Evolutionary conservation across 2,113 vertebrate species (phyloP).

Genomic region (Crocuta crocuta): DNA sequence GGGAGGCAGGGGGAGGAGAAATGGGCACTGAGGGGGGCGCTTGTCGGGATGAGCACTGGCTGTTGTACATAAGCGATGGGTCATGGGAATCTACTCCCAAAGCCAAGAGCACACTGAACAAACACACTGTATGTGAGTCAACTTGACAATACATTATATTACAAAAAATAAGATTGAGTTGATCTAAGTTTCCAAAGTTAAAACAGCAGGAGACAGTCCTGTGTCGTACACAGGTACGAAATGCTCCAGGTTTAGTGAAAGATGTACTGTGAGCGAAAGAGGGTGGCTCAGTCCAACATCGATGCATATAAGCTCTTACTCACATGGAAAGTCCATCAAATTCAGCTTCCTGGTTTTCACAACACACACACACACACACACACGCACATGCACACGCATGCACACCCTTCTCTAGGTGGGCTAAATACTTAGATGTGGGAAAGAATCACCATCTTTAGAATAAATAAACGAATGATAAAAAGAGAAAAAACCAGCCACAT

Average conservation of each 20-base stretch:
- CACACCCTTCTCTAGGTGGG: background rate
- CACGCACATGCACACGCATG: background rate
- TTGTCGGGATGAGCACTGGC: no score
- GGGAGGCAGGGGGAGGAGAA: no score
- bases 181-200: background rate
- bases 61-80: no score
- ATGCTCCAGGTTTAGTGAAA: background rate
- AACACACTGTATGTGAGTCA: no score
- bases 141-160: background rate
- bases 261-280: background rate
- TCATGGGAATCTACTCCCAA: no score
- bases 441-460: background rate
- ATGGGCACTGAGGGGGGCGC: no score
- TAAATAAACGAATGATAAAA: background rate
- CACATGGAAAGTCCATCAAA: background rate
- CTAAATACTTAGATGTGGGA: background rate
- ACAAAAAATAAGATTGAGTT: background rate
- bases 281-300: fast-evolving
- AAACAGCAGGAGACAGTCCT: background rate
- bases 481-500: background rate
- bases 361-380: background rate
- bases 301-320: background rate
- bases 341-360: background rate
- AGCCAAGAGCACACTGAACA: no score
- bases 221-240: background rate